These are phyloP conservation scores for Pelochelys cantorii DNA, from an alignment of 2,797 vertebrate species.

Conservation along the genomic window DNA sequence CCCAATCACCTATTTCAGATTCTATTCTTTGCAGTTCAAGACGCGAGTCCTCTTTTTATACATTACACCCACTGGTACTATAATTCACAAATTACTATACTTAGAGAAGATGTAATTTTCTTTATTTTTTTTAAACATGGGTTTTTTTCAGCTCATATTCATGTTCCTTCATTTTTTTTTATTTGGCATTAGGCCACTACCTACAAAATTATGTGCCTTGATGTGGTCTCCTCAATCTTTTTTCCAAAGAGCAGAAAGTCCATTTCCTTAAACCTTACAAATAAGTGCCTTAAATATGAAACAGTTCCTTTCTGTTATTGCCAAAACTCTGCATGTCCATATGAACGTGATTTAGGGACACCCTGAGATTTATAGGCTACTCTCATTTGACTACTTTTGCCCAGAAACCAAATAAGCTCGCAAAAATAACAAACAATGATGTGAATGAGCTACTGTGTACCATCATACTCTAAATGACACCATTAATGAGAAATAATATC, in stretches of 20 bases:
- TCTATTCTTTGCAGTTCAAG: background rate
- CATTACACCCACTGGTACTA: background rate
- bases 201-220: rapidly evolving
- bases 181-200: background rate
- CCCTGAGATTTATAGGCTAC: no score
- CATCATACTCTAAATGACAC: no score
- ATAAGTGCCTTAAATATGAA: background rate
- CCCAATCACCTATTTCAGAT: background rate
- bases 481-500: no score
- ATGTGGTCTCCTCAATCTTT: rapidly evolving
- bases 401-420: no score
- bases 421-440: no score
- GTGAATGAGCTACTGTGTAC: no score
- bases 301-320: background rate
- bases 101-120: rapidly evolving
- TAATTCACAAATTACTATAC: background rate
- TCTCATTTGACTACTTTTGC: no score
- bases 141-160: background rate
- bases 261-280: background rate
- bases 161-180: background rate
- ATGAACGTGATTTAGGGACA: no score
- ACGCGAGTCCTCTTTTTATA: rapidly evolving
- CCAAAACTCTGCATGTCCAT: no score
- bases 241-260: background rate
- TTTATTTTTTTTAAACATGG: background rate